Evolutionary conservation across 2,888 invertebrate species (phyloP), one percentile per base, ranked within the genome.

Genomic region (Drosophila setosimentum): DNA sequence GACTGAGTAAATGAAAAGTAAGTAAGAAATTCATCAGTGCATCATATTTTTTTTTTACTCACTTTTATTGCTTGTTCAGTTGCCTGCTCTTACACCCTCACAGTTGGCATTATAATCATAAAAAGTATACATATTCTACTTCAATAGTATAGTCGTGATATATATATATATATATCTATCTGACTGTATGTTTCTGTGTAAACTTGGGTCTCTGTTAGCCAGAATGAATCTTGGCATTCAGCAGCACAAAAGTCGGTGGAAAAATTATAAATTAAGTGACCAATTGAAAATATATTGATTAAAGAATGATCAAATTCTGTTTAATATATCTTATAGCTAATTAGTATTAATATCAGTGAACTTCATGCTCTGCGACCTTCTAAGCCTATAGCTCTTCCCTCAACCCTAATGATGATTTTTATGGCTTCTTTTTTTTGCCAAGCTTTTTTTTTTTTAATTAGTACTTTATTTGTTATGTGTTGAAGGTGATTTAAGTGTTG

Each of bases 1-100:
- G 45, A 45, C 50, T 54, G 73, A 73, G 63, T 54, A 81, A 87
- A 87, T 82, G 76, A 73, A 82, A 74, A 71, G 62, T 58, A 48
- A 50, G 32, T 37, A 59, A 59, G 37, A 50, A 33, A 35, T 48
- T 86, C 81, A 88, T 77, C 63, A 80, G 73, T 51, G 68, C 68
- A 62, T 66, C 62, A 59, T 50, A 68, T 67, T 67, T 42, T 40
- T 40, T 55, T 57, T 7, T 51, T 32, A 27, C 49, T 49, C 49
- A 24, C 27, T 69, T 88, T 80, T 71, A 76, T 78, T 72, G 55
- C 69, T 69, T 42, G 59, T 54, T 68, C 71, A 73, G 70, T 68
- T 73, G 76, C 48, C 68, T 80, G 70, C 67, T 82, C 76, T 65
- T 49, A 77, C 53, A 37, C 54, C 7, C 54, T 55, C 16, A 4